phyloP scores from a whole-genome alignment of 2,888 invertebrate genomes.

The Drosophila paramelanica region DNA sequence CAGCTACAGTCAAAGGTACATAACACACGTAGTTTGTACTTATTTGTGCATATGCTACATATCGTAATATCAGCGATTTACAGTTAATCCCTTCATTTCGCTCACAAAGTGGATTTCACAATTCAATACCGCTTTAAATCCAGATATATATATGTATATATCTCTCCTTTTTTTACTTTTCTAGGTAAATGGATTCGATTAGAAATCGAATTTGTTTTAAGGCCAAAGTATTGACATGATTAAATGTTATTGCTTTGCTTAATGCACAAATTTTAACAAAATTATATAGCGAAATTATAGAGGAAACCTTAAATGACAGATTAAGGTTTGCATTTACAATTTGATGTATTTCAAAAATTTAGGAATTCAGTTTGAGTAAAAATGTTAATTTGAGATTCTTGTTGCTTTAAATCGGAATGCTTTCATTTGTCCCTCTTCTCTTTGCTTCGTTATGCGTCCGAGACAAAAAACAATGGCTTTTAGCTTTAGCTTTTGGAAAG shows the following conservation, averaged over 20 bases:
- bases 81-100: slow-evolving; percentile 47
- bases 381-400: background rate
- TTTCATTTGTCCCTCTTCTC: background rate
- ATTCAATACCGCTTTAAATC: slow-evolving; percentile 1
- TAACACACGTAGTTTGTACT: slow-evolving; percentile 21
- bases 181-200: no score
- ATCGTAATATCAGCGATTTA: slow-evolving; percentile 46
- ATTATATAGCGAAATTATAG: no score
- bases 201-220: background rate
- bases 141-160: background rate
- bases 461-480: background rate
- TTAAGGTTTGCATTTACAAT: no score
- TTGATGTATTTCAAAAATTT: background rate
- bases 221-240: no score
- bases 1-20: background rate
- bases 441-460: no score
- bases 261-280: no score
- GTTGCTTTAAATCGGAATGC: background rate
- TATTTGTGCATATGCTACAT: slow-evolving; percentile 42
- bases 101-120: slow-evolving; percentile 25
- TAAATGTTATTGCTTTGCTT: no score
- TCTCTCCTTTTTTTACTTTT: no score
- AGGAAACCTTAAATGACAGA: no score
- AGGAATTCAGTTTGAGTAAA: background rate
- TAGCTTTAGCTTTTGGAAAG: background rate